These are phyloP conservation scores for Metaphire vulgaris DNA, from an alignment of 1,140 invertebrate species.

Conservation along the genomic window DNA sequence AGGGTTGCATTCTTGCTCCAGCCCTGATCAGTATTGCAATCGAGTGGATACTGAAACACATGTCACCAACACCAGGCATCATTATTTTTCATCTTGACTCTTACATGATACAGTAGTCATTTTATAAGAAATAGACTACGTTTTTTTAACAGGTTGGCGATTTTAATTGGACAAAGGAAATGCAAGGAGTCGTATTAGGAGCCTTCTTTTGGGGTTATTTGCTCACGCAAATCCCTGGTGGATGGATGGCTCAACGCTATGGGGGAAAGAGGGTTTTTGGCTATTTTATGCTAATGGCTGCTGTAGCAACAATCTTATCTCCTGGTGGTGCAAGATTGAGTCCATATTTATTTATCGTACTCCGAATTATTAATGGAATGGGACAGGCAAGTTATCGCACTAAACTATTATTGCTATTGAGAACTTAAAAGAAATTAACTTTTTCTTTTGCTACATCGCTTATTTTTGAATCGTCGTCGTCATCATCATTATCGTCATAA, in stretches of 20 bases:
- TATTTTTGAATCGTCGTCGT: too few species aligned
- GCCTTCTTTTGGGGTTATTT: conserved; percentile 68
- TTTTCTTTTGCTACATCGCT: too few species aligned
- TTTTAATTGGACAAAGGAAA: conserved; percentile 61
- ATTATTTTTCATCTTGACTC: background rate
- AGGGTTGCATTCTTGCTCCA: background rate
- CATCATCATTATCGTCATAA: too few species aligned
- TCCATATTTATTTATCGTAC: conserved; percentile 61
- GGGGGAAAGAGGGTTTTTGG: conserved; percentile 72
- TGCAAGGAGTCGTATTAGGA: conserved; percentile 58
- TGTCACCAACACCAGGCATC: background rate
- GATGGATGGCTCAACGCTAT: conserved; percentile 62
- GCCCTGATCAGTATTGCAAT: too few species aligned
- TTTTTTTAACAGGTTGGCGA: conserved; percentile 22
- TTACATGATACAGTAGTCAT: background rate
- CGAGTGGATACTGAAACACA: too few species aligned
- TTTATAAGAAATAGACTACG: too few species aligned
- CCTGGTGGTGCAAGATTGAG: conserved; percentile 63
- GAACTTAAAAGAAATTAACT: too few species aligned
- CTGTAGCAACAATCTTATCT: conserved; percentile 68
- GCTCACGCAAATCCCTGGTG: conserved; percentile 60
- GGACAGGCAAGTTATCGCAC: conserved; percentile 68
- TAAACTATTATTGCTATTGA: too few species aligned
- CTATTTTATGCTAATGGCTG: conserved; percentile 67
- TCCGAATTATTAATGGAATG: conserved; percentile 73